phyloP scores from a whole-genome alignment of 1,140 invertebrate species.

The Drosophila eugracilis region DNA sequence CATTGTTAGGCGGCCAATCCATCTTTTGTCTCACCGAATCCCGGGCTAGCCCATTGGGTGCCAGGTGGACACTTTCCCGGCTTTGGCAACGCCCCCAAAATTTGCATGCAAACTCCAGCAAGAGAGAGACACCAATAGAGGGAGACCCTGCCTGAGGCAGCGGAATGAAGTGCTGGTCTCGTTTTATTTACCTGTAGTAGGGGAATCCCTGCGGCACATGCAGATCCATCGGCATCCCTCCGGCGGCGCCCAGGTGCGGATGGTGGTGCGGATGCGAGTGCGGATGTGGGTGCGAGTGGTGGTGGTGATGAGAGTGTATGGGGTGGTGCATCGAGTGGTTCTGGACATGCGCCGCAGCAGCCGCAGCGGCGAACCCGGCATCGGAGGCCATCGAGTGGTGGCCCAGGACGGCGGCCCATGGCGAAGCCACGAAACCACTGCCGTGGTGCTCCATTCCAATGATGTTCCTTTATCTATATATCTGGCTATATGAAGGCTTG shows the following conservation, averaged over 20 bases:
- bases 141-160: slow-evolving; percentile 5
- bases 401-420: slow-evolving; percentile 89
- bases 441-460: slow-evolving; percentile 89
- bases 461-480: slow-evolving; percentile 32
- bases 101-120: slow-evolving; percentile 36
- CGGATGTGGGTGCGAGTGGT: slow-evolving; percentile 76
- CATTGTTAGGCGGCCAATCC: slow-evolving; percentile 7
- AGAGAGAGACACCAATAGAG: slow-evolving; percentile 8
- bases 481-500: slow-evolving; percentile 20
- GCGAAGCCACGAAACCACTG: slow-evolving; percentile 88
- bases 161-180: slow-evolving; percentile 1
- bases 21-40: slow-evolving; percentile 2
- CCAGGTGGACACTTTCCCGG: slow-evolving; percentile 26
- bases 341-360: slow-evolving; percentile 84
- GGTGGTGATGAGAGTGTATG: slow-evolving; percentile 82
- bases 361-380: slow-evolving; percentile 85
- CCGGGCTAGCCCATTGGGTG: slow-evolving; percentile 34
- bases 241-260: slow-evolving; percentile 51
- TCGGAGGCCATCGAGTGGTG: slow-evolving; percentile 86
- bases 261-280: slow-evolving; percentile 80
- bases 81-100: slow-evolving; percentile 67
- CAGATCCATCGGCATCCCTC: slow-evolving; percentile 92
- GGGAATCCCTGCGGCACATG: slow-evolving; percentile 94
- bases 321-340: slow-evolving; percentile 80
- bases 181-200: slow-evolving; percentile 90